These are phyloP conservation scores for Hypocryptadius cinnamomeus DNA, from an alignment of 2,113 vertebrate genomes.

Conservation along the genomic window DNA sequence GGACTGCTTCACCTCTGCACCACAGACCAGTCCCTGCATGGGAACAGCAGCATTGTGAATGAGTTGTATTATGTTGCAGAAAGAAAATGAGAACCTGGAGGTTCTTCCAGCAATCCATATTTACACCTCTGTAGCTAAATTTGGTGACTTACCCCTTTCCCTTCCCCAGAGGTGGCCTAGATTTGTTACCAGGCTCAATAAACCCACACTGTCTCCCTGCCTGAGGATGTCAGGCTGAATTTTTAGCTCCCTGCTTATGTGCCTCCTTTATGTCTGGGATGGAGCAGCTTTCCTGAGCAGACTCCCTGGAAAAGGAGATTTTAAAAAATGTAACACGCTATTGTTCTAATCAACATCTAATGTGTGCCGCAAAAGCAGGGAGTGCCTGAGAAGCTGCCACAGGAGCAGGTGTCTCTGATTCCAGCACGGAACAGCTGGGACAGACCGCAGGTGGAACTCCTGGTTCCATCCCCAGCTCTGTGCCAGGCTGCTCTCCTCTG, in stretches of 20 bases:
- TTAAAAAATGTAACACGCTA: fast-evolving
- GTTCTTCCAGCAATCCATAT: not conserved
- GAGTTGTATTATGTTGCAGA: not conserved
- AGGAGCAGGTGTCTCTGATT: fast-evolving
- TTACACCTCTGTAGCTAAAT: not conserved
- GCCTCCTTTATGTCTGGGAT: not conserved
- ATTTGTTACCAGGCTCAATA: not conserved
- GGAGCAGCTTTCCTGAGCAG: not conserved
- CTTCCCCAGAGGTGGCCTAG: not conserved
- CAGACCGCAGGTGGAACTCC: not conserved
- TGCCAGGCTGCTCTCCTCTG: not conserved
- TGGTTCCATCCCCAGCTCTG: not conserved
- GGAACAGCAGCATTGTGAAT: not conserved
- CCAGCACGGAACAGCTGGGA: not conserved
- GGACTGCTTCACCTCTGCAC: not conserved
- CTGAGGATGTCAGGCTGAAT: not conserved
- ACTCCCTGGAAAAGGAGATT: not conserved
- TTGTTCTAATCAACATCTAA: not conserved
- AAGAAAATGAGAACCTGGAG: not conserved
- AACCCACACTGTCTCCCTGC: not conserved
- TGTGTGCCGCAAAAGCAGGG: not conserved
- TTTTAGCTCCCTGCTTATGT: not conserved
- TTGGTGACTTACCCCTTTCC: not conserved
- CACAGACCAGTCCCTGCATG: not conserved
- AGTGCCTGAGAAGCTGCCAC: not conserved